These are phyloP conservation scores for Tenthredo distinguenda DNA, from an alignment of 2,888 invertebrate species.

Conservation along the genomic window DNA sequence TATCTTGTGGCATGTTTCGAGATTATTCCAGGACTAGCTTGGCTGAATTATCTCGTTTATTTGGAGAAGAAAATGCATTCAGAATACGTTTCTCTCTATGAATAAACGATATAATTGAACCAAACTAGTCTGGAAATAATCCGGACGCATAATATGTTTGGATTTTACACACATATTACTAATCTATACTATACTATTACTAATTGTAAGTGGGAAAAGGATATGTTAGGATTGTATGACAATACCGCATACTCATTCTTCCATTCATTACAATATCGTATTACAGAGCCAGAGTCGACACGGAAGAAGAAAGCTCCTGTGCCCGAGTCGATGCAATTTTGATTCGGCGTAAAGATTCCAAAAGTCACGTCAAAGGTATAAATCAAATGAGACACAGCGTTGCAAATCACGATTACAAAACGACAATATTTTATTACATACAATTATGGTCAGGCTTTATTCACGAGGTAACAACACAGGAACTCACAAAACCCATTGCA, in stretches of 20 bases:
- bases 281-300: conserved; percentile 66
- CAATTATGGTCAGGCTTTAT: not conserved
- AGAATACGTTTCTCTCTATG: too few relatives aligned
- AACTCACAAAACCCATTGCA: not conserved
- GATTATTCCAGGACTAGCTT: too few relatives aligned
- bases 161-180: not conserved
- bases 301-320: conserved; percentile 82
- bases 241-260: not conserved
- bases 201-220: not conserved
- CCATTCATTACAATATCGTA: conserved; percentile 2
- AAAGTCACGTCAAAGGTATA: conserved; percentile 89
- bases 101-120: too few relatives aligned
- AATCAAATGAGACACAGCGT: not conserved
- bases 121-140: too few relatives aligned
- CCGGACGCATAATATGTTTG: too few relatives aligned
- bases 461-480: conserved; percentile 9
- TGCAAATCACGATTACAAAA: not conserved
- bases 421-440: conserved; percentile 28
- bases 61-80: too few relatives aligned
- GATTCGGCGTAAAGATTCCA: conserved; percentile 86
- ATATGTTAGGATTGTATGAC: not conserved
- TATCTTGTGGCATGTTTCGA: too few relatives aligned
- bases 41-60: too few relatives aligned
- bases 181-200: not conserved
- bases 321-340: conserved; percentile 89